Evolutionary conservation across 2,113 vertebrate genomes (phyloP).

Genomic region (Peromyscus polionotus): DNA sequence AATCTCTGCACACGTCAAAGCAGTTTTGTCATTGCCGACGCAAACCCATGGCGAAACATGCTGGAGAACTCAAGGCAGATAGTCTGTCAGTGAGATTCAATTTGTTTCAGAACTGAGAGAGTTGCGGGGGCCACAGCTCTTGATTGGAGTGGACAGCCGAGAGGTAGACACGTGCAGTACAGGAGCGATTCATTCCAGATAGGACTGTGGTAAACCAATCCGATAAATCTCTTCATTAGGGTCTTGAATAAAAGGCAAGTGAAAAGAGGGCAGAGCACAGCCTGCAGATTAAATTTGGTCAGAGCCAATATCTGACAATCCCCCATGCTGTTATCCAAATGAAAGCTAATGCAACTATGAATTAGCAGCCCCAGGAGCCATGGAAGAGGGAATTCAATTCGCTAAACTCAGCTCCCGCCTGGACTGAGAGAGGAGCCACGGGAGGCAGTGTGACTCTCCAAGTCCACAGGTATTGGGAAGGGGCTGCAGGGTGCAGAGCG

Average conservation of each 20-base stretch:
- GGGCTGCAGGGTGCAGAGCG: fast-evolving
- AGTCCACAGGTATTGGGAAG: not conserved
- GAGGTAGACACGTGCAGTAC: not conserved
- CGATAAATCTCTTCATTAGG: conserved; percentile 72
- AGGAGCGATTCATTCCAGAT: conserved; percentile 22
- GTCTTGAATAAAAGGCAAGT: conserved; percentile 68
- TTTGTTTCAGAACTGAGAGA: conserved; percentile 88
- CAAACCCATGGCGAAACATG: conserved; percentile 90
- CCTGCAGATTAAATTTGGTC: conserved; percentile 79
- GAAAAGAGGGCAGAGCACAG: conserved; percentile 74
- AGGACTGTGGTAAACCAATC: conserved; percentile 57
- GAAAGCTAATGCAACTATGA: conserved; percentile 78
- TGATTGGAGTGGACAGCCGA: conserved; percentile 72
- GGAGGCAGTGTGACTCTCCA: not conserved
- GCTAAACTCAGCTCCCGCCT: not conserved
- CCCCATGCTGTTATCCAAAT: conserved; percentile 81
- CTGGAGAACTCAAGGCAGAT: conserved; percentile 90
- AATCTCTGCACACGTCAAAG: conserved; percentile 92
- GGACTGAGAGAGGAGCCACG: not conserved
- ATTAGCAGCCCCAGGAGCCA: conserved; percentile 72
- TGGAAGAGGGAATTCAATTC: conserved; percentile 65
- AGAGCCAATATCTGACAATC: conserved; percentile 77
- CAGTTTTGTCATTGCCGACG: conserved; percentile 91
- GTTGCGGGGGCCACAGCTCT: not conserved
- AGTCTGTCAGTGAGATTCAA: conserved; percentile 95